Conservation (phyloP, 1,140 invertebrate species). For the Dreissena rostriformis region DNA sequence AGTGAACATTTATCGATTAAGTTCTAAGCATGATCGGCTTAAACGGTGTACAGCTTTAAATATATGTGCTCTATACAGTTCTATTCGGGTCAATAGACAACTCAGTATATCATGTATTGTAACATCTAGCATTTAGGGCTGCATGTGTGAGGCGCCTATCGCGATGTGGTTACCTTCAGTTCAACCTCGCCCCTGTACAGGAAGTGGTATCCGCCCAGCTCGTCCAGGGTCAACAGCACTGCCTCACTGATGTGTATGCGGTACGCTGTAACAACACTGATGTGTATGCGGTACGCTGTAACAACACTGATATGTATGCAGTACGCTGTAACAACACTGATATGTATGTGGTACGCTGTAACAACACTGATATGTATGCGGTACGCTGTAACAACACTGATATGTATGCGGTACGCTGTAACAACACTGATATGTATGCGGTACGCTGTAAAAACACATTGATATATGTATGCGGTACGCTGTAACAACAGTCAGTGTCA, state of each 20-base stretch:
- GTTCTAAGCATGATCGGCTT: neutral
- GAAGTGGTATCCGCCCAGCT: slow-evolving; percentile 90
- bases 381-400: no score
- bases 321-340: no score
- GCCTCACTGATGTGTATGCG: slow-evolving; percentile 76
- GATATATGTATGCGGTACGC: no score
- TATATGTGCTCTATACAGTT: neutral
- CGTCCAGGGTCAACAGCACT: slow-evolving; percentile 88
- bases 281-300: no score
- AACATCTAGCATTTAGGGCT: neutral
- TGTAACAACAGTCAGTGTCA: no score
- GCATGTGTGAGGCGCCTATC: neutral
- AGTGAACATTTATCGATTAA: no score
- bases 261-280: slow-evolving; percentile 72
- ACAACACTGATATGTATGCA: no score
- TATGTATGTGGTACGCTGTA: no score
- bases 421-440: no score
- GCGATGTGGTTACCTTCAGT: slow-evolving; percentile 84
- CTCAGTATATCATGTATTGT: neutral
- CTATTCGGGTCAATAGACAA: neutral
- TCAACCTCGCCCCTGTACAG: slow-evolving; percentile 91
- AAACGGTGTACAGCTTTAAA: neutral
- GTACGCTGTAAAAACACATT: no score
- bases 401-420: no score
- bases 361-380: no score